These are phyloP conservation scores for Butorides virescens DNA, from an alignment of 2,113 vertebrate species.

Conservation along the genomic window DNA sequence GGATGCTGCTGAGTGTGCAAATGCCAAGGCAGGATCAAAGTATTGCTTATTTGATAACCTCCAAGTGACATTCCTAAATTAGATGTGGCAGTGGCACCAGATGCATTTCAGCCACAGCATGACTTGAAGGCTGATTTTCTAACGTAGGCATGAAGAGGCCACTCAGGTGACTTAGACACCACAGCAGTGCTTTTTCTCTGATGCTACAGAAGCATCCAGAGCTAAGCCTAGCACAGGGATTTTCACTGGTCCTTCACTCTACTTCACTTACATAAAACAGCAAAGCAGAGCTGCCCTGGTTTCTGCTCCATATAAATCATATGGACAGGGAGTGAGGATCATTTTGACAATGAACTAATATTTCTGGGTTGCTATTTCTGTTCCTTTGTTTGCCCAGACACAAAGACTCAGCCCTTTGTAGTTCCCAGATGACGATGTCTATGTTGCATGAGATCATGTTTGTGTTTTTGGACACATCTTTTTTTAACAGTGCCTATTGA, in stretches of 20 bases:
- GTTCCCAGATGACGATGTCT: background rate
- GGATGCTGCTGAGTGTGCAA: background rate
- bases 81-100: background rate
- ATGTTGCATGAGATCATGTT: slow-evolving; percentile 23
- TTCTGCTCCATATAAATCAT: slow-evolving; percentile 38
- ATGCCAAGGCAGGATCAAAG: slow-evolving; percentile 1
- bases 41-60: background rate
- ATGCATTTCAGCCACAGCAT: background rate
- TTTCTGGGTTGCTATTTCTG: slow-evolving; percentile 44
- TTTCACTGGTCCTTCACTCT: background rate
- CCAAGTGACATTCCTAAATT: background rate
- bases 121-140: background rate
- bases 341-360: slow-evolving; percentile 3
- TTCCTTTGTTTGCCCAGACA: slow-evolving; percentile 44
- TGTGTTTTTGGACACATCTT: background rate
- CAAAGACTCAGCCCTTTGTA: slow-evolving; percentile 25
- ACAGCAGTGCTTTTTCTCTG: background rate
- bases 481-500: background rate
- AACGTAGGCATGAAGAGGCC: background rate
- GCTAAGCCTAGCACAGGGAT: background rate
- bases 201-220: background rate
- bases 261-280: background rate
- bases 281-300: background rate
- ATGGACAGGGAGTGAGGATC: background rate
- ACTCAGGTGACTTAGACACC: background rate